Base-by-base conservation (phyloP, 2,888 invertebrate species). In the Chrysolina americana region DNA sequence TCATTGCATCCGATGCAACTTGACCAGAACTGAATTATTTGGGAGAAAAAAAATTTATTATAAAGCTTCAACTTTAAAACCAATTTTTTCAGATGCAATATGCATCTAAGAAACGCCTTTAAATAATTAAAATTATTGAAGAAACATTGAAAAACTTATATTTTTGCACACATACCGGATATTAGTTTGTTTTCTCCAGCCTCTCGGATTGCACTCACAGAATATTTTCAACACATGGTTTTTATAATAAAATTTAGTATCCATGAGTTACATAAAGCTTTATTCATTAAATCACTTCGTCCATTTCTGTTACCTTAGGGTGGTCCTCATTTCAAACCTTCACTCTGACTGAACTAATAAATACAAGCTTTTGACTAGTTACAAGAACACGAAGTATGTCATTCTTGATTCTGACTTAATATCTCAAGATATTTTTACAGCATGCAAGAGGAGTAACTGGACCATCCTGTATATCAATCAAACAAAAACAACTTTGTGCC, bases 401-500 rank as follows among this genome's bases (percentile, higher is more conserved):
- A 13, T 28, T 59, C 17, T n/a, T 15, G n/a, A 59, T 59, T 59
- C 59, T 15, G 8, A 28, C 23, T 65, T 21, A 44, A 44, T 23
- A 36, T 64, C 64, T 28, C 23, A 65, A 47, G 21, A 59, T 28
- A 28, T 59, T 59, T 59, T 59, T 9, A 59, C 59, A 59, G n/a
- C 13, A 36, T 10, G 36, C 15, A 23, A 59, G 13, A 59, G 28
- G 5, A 41, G 50, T 44, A 62, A 70, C 28, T 59, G n/a, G 59
- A 59, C 59, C 65, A 73, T 65, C 65, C 59, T 59, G 50, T 8
- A 28, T 15, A 36, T 68, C 63, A 66, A 36, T 68, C 63, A 66
- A 76, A 36, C 66, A 68, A 21, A 21, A 72, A 53, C 47, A 6
- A 63, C 48, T 75, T 74, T 78, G 75, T 78, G 77, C 78, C 41